phyloP scores from a whole-genome alignment of 2,113 vertebrate genomes.

The Crotalus horridus region DNA sequence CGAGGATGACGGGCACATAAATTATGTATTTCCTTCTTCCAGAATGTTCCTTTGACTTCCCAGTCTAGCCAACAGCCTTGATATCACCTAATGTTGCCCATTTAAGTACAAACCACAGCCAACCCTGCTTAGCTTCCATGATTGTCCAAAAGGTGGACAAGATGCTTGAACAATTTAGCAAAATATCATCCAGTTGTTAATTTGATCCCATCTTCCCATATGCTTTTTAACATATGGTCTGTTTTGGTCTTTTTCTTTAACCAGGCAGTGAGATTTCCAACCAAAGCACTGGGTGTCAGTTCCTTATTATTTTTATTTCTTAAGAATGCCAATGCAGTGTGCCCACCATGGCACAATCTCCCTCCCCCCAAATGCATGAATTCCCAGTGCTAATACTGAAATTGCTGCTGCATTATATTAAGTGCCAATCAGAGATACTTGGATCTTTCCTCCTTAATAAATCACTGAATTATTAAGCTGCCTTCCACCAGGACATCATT shows the following conservation, averaged over 20 bases:
- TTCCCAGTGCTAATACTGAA: background rate
- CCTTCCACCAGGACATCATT: background rate
- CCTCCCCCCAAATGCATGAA: background rate
- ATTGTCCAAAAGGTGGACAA: background rate
- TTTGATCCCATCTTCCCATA: background rate
- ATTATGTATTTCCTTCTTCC: background rate
- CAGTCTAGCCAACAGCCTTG: background rate
- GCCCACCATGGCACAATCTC: background rate
- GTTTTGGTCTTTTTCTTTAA: background rate
- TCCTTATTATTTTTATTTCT: background rate
- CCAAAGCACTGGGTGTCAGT: background rate
- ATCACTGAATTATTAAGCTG: background rate
- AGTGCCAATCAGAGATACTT: background rate
- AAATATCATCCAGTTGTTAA: background rate
- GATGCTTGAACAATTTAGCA: background rate
- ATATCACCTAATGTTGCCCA: background rate
- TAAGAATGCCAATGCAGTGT: background rate
- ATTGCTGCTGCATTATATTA: background rate
- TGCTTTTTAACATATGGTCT: background rate
- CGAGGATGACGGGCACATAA: background rate
- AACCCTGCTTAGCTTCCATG: background rate
- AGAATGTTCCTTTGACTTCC: background rate
- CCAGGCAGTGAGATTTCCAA: background rate
- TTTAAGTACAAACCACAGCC: background rate
- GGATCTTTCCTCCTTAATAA: background rate